These are phyloP conservation scores for Mantis religiosa DNA, from an alignment of 2,888 invertebrate species.

Conservation along the genomic window DNA sequence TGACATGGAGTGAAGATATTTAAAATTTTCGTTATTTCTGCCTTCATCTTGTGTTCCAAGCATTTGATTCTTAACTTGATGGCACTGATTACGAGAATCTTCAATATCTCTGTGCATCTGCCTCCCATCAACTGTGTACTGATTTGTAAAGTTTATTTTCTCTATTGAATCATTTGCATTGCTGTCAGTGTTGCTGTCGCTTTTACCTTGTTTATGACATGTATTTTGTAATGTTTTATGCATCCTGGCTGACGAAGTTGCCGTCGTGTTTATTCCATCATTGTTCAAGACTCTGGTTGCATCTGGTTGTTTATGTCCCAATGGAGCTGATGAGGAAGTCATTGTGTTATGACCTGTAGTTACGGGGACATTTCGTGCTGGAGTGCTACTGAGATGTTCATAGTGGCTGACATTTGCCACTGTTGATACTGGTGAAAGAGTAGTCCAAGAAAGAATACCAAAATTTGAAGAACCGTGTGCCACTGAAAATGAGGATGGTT, in stretches of 20 bases:
- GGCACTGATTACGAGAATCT: not conserved
- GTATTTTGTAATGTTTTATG: not conserved
- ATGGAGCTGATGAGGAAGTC: not conserved
- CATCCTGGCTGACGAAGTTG: not conserved
- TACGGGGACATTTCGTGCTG: not conserved
- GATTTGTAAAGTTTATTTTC: not conserved
- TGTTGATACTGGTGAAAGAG: conserved; percentile 38
- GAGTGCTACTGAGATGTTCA: not conserved
- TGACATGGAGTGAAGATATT: not conserved
- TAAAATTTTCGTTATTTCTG: not conserved
- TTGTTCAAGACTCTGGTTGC: not conserved
- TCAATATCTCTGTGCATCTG: not conserved
- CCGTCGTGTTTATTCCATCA: not conserved
- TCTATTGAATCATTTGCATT: not conserved
- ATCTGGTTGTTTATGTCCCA: not conserved
- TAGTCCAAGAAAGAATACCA: conserved; percentile 45
- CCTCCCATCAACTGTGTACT: not conserved
- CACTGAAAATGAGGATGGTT: conserved; percentile 33
- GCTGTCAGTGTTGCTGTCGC: not conserved
- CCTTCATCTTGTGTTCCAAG: not conserved
- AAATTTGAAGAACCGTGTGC: conserved; percentile 44
- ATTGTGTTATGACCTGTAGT: not conserved
- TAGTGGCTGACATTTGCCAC: not conserved
- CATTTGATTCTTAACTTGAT: not conserved
- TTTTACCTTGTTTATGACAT: not conserved